These are phyloP conservation scores for Monoplex corrugatus DNA, from an alignment of 2,888 invertebrate genomes.

Conservation along the genomic window DNA sequence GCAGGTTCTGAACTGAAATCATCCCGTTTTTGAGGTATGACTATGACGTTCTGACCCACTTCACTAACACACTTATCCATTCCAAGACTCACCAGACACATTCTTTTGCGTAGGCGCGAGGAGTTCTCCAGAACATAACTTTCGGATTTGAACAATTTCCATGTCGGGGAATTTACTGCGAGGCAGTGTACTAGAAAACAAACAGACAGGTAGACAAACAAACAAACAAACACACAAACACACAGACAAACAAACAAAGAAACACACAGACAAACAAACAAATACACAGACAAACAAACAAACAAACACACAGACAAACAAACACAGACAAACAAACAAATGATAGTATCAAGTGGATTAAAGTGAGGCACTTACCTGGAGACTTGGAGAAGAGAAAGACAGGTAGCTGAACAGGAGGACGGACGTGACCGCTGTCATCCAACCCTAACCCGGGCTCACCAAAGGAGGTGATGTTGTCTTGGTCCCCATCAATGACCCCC, in stretches of 20 bases:
- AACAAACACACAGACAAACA: neutral
- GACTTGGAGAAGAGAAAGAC: conserved; percentile 30
- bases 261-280: neutral
- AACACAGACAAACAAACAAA: neutral
- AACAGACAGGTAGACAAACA: neutral
- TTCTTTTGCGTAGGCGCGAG: no score
- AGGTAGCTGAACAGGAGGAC: neutral
- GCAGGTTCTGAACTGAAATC: no score
- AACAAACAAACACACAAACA: neutral
- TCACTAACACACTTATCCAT: no score
- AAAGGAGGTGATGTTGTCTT: no score
- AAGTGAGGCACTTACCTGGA: neutral
- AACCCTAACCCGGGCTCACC: neutral
- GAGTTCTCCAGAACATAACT: no score
- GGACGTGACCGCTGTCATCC: neutral
- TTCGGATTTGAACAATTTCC: no score
- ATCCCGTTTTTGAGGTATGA: no score
- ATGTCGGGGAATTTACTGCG: no score
- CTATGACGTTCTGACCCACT: no score
- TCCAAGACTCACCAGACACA: no score
- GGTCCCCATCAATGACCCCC: neutral
- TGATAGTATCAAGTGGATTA: neutral
- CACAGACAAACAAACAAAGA: neutral
- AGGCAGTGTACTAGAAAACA: no score
- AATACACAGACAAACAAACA: neutral